Evolutionary conservation across 2,888 invertebrate genomes (phyloP).

Genomic region (Frankliniella fusca): DNA sequence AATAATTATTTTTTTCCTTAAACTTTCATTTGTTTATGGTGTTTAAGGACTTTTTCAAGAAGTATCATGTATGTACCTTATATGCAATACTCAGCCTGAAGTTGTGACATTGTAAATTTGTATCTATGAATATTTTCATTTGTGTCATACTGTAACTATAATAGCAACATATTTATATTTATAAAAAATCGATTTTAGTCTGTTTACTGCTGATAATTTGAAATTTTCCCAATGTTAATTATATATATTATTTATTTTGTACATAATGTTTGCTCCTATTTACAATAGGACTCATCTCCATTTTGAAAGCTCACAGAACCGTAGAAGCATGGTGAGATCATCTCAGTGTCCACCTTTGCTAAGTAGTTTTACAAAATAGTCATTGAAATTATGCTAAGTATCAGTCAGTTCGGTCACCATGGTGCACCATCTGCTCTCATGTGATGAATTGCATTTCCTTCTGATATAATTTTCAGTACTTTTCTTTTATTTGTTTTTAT

Average conservation of each 20-base stretch:
- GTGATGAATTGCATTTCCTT: constrained; percentile 5
- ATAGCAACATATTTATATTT: constrained; percentile 24
- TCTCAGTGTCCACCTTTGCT: not conserved
- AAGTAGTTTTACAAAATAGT: not conserved
- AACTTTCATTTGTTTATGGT: not conserved
- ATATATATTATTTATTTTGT: constrained; percentile 24
- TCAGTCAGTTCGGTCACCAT: not conserved
- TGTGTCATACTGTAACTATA: constrained; percentile 24
- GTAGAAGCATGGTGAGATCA: not conserved
- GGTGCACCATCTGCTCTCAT: constrained; percentile 9
- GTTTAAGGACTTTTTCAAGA: not conserved
- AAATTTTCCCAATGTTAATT: constrained; percentile 21
- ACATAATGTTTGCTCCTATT: constrained; percentile 16
- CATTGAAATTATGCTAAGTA: not conserved
- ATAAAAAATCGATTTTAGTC: constrained; percentile 21
- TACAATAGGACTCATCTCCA: not conserved
- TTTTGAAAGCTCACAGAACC: constrained; percentile 8
- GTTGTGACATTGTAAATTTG: constrained; percentile 24
- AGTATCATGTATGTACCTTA: constrained; percentile 21
- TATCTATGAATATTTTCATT: constrained; percentile 15
- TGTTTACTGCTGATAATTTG: constrained; percentile 9
- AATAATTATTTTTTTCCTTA: no score
- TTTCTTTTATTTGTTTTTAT: not conserved
- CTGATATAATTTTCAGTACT: not conserved
- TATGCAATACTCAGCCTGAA: constrained; percentile 16